These are phyloP conservation scores for Bradysia coprophila DNA, from an alignment of 1,140 invertebrate species.

Conservation along the genomic window DNA sequence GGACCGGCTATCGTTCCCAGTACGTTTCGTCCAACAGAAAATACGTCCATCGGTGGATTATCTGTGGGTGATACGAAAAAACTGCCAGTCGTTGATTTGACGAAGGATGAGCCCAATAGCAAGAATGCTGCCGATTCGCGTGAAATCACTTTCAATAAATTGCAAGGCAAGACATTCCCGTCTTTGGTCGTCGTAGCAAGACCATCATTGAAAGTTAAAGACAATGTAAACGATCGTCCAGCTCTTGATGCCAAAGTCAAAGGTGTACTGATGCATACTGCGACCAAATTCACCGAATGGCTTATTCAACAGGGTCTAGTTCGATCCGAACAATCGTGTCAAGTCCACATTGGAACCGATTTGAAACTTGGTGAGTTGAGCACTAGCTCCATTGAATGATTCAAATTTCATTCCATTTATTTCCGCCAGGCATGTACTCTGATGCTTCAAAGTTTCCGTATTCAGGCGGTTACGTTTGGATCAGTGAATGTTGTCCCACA, in stretches of 20 bases:
- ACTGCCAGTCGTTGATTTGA: constrained; percentile 32
- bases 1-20: constrained; percentile 24
- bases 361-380: constrained; percentile 42
- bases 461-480: constrained; percentile 79
- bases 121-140: constrained; percentile 39
- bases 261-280: constrained; percentile 51
- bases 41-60: constrained; percentile 44
- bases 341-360: constrained; percentile 38
- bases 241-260: constrained; percentile 56
- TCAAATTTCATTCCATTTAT: background rate
- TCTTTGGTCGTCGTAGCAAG: constrained; percentile 63
- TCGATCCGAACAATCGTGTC: constrained; percentile 55
- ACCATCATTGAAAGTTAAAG: constrained; percentile 50
- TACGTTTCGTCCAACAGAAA: constrained; percentile 37
- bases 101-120: constrained; percentile 28
- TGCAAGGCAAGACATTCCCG: constrained; percentile 66
- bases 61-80: constrained; percentile 31
- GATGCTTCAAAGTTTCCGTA: constrained; percentile 67
- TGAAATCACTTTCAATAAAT: constrained; percentile 55
- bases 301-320: constrained; percentile 67
- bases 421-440: constrained; percentile 61
- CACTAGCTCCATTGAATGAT: background rate
- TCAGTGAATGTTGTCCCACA: constrained; percentile 63
- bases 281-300: constrained; percentile 74
- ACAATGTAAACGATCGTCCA: constrained; percentile 31